A percentile compares a stretch with the other conserved stretches of the same genome.
Conservation (phyloP, 1,140 invertebrate genomes). For the Uloborus diversus region DNA sequence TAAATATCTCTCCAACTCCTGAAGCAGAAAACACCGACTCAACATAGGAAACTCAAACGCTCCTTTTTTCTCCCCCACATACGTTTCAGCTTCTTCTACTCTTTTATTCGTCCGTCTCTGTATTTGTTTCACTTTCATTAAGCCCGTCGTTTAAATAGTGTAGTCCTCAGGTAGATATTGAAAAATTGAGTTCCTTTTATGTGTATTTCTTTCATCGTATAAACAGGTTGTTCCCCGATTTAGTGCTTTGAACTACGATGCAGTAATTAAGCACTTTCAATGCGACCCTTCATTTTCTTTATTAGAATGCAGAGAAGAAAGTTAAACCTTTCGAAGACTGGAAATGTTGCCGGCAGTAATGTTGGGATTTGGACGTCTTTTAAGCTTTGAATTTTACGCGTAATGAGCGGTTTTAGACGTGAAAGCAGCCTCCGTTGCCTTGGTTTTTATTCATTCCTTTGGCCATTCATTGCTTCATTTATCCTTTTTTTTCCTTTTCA, state of each 20-base stretch:
- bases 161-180: constrained; percentile 48
- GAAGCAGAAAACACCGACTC: too few species aligned
- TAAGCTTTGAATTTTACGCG: constrained; percentile 32
- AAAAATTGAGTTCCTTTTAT: constrained; percentile 51
- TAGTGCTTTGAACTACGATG: constrained; percentile 51
- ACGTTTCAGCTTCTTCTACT: too few species aligned
- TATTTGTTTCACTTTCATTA: constrained; percentile 57
- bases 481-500: background rate
- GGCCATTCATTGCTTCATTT: background rate
- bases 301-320: constrained; percentile 49
- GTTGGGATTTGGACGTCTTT: constrained; percentile 45
- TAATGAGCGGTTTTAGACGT: constrained; percentile 53
- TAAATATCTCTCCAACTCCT: too few species aligned
- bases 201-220: constrained; percentile 40
- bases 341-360: constrained; percentile 49
- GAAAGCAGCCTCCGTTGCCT: too few species aligned
- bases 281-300: constrained; percentile 43
- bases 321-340: background rate
- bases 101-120: constrained; percentile 34
- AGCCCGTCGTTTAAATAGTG: constrained; percentile 39
- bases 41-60: background rate
- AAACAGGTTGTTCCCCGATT: constrained; percentile 54
- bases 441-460: constrained; percentile 27
- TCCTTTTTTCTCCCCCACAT: too few species aligned
- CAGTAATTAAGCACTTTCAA: constrained; percentile 53